phyloP scores from a whole-genome alignment of 2,797 vertebrate species.

The Poecile montanus region DNA sequence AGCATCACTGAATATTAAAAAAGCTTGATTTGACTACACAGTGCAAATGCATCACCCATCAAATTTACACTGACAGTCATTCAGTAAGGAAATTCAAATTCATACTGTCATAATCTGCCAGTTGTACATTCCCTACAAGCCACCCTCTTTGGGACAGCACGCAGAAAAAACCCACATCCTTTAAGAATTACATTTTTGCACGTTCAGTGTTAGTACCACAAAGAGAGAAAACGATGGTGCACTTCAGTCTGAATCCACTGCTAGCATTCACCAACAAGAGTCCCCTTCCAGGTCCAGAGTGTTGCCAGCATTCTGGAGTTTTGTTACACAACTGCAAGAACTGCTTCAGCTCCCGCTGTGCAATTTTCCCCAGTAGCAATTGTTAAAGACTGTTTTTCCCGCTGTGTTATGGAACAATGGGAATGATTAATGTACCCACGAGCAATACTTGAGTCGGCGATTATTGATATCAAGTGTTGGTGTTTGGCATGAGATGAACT shows the following conservation, averaged over 20 bases:
- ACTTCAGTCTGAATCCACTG: neutral
- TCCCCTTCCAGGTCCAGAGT: neutral
- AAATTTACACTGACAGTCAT: neutral
- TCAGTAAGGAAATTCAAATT: neutral
- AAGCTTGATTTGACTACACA: neutral
- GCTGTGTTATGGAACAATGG: constrained; percentile 42
- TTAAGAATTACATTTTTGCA: neutral
- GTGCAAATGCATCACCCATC: neutral
- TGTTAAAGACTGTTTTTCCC: constrained; percentile 23
- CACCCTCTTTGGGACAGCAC: neutral
- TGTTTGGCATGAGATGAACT: constrained; percentile 39
- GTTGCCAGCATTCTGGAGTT: constrained; percentile 11
- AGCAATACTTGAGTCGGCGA: neutral
- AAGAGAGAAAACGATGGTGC: neutral
- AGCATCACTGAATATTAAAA: neutral
- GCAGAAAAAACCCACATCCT: neutral
- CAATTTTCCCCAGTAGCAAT: constrained; percentile 21
- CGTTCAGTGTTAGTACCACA: neutral
- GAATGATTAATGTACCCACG: constrained; percentile 28
- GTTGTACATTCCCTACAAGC: neutral
- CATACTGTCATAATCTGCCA: neutral
- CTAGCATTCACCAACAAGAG: neutral
- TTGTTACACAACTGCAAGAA: constrained; percentile 37
- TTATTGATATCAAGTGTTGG: constrained; percentile 28
- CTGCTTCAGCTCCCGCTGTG: neutral